Percentiles rank a stretch among this genome's conserved stretches.
Evolutionary conservation across 2,797 vertebrate genomes (phyloP).

Genomic region (Nasua narica): DNA sequence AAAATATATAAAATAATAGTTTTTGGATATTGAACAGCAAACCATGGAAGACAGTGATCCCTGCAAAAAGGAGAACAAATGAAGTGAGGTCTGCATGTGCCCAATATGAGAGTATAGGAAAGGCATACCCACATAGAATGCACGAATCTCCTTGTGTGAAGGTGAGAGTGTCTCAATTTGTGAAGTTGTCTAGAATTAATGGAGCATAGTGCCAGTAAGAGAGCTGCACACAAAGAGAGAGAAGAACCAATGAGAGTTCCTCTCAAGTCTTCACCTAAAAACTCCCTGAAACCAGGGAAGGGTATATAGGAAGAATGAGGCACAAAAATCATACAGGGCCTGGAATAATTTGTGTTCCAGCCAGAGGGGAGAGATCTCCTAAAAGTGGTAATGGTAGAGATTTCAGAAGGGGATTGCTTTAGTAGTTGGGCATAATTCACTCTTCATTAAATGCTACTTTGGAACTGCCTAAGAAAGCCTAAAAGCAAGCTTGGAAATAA

Average conservation of each 20-base stretch:
- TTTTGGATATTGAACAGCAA: background rate
- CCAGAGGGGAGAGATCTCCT: background rate
- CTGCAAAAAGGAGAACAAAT: background rate
- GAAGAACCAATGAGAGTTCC: background rate
- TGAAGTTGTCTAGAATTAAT: background rate
- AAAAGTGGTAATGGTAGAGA: background rate
- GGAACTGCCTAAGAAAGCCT: background rate
- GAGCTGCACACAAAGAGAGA: background rate
- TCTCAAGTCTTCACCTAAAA: background rate
- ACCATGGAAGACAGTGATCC: background rate
- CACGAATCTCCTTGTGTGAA: background rate
- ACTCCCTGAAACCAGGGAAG: background rate
- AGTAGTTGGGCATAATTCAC: background rate
- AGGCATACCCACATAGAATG: accelerated
- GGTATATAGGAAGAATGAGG: background rate
- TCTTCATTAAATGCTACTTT: background rate
- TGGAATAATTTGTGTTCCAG: background rate
- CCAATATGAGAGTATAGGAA: no score
- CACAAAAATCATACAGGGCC: background rate
- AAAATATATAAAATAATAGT: background rate
- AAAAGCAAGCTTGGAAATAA: background rate
- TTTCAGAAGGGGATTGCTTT: background rate
- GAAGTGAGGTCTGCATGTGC: background rate
- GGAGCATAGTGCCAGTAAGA: background rate
- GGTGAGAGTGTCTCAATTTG: background rate